A percentile compares a stretch with the other conserved stretches of the same genome.
Evolutionary conservation across 2,888 invertebrate genomes (phyloP).

Genomic region (Drosophila pullipes): DNA sequence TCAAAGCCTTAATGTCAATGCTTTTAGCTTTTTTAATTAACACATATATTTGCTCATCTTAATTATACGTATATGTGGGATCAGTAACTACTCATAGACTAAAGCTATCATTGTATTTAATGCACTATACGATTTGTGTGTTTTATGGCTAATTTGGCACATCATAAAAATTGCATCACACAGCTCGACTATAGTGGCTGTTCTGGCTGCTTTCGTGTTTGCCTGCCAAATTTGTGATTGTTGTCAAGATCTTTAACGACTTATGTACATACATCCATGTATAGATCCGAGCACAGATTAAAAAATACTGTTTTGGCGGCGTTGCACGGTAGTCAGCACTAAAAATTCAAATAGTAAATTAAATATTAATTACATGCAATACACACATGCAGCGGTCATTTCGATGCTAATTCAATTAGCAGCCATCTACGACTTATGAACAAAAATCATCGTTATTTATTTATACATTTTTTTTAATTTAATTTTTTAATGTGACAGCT

Average conservation of each 20-base stretch:
- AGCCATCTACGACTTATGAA: conserved; percentile 32
- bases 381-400: conserved; percentile 30
- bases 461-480: background rate
- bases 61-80: background rate
- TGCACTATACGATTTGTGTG: conserved; percentile 11
- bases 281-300: conserved; percentile 44
- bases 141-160: conserved; percentile 75
- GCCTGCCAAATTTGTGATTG: conserved; percentile 61
- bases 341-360: conserved; percentile 68
- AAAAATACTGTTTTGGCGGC: conserved; percentile 39
- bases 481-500: conserved; percentile 24
- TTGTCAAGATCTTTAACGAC: conserved; percentile 57
- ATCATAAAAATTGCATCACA: conserved; percentile 66
- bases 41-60: conserved; percentile 4
- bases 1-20: background rate
- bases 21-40: background rate
- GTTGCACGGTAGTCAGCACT: conserved; percentile 64
- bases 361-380: conserved; percentile 71
- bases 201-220: conserved; percentile 47
- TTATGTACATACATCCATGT: conserved; percentile 10
- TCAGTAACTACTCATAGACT: conserved; percentile 1
- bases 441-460: conserved; percentile 28
- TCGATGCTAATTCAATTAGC: conserved; percentile 73
- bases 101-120: conserved; percentile 8
- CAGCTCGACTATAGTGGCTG: conserved; percentile 14